Base-by-base conservation (phyloP, 2,888 invertebrate species). In the Helicoverpa assulta region DNA sequence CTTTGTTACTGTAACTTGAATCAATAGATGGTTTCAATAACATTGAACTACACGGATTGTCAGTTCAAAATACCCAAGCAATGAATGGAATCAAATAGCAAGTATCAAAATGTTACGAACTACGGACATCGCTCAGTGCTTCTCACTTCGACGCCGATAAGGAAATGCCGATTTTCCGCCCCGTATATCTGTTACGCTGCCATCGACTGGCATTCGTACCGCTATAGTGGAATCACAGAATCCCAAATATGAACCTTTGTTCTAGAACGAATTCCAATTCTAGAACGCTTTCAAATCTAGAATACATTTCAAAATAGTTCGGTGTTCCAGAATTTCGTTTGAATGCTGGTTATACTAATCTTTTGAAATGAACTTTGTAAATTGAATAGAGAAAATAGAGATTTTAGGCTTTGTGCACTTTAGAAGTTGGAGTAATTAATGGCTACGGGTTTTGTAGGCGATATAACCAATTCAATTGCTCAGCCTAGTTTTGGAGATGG, bases 91-190 rank as follows among this genome's bases (percentile, higher is more conserved):
- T 40, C 53, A 47, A 67, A 58, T 67, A 53, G n/a, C 21, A 12
- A 37, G 5, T 59, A 60, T 37, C 7, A 26, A 66, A 50, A 58
- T 65, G 37, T 57, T 67, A n/a, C 56, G 54, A 64, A 61, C 43
- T 57, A 54, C 18, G 51, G n/a, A 56, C 61, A 68, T 52, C 70
- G 76, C 76, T 78, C 56, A 26, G 26, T 69, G 70, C 78, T 77
- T 67, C 55, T 70, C 75, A 73, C 74, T 74, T 72, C 50, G 52
- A 63, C 58, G 66, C 65, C 33, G 79, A 74, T 79, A 82, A 85
- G 88, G 88, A 87, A 89, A 89, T 86, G 71, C 82, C 81, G 82
- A 88, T 88, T 87, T 88, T 85, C 86, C 84, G 87, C 82, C 71
- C 76, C 67, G 78, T 80, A 78, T 81, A 72, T 78, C 76, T 73